Evolutionary conservation across 2,113 vertebrate species (phyloP), one percentile per base, ranked within the genome.

Genomic region (Chunga burmeisteri): DNA sequence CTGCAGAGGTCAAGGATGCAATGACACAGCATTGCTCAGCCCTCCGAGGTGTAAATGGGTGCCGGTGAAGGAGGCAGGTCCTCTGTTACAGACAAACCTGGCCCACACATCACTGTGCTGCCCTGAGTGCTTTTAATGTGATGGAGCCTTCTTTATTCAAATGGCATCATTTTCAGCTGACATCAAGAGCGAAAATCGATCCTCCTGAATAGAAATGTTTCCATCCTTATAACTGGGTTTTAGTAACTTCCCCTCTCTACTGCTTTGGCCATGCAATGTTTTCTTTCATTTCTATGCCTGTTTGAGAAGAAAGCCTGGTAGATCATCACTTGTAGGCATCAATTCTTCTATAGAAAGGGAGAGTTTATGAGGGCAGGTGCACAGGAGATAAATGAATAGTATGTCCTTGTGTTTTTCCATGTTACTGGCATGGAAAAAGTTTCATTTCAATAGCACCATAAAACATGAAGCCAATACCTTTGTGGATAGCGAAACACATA

Each of bases 101-200:
- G 9, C 50, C 27, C 20, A n/a, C 53, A 20, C 32, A 49, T 36
- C 34, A 9, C 46, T 17, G 29, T 1, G 15, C 36, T 86, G 58
- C 32, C 4, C 74, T 25, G 74, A n/a, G 17, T 53, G 50, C 50
- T 85, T 93, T 87, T 71, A 34, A 22, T 62, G 61, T 58, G 52
- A 50, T 46, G 65, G 46, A 82, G 8, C 29, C 34, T n/a, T 70
- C 81, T 84, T 78, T 78, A 38, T 49, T 58, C 42, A 70, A 56
- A 68, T 52, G 20, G 9, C n/a, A 46, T 63, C 0, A 0, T 42
- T 75, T 38, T 82, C 2, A 0, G 16, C 47, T 55, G 79, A 50
- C 27, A 72, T 63, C 22, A 55, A 47, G 49, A 53, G 29, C 52
- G 42, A 86, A 88, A 93, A 61, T 8, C 1, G 3, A 61, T 52